Conservation (phyloP, 2,797 vertebrate genomes). For the Myiothlypis chrysogaster region DNA sequence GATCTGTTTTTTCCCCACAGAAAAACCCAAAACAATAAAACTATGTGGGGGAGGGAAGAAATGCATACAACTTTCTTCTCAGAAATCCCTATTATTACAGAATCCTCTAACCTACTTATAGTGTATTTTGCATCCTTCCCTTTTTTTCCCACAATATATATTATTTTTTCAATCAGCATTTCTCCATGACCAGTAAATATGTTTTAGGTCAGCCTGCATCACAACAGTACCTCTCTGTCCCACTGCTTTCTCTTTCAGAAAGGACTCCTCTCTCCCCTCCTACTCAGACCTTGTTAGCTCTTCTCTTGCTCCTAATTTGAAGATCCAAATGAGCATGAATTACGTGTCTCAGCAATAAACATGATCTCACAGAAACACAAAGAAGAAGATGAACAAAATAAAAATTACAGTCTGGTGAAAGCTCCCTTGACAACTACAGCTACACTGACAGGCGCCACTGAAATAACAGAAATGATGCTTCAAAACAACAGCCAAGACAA, state of each 20-base stretch:
- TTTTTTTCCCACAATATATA: background rate
- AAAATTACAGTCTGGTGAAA: slow-evolving; percentile 53
- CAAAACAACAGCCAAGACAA: slow-evolving; percentile 59
- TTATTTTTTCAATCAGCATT: background rate
- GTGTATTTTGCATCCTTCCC: background rate
- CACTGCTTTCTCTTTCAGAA: background rate
- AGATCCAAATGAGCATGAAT: slow-evolving; percentile 37
- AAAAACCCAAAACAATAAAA: background rate
- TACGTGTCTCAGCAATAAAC: slow-evolving; percentile 46
- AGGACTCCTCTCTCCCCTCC: background rate
- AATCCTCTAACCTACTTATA: background rate
- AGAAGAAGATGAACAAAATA: slow-evolving; percentile 44
- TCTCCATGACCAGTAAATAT: background rate
- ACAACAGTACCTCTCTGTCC: background rate
- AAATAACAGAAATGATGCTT: slow-evolving; percentile 59
- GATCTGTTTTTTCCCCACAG: background rate
- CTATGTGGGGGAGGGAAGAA: background rate
- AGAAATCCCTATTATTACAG: background rate
- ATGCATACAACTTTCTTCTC: background rate
- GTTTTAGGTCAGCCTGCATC: background rate
- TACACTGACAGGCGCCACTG: slow-evolving; percentile 51
- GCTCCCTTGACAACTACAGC: slow-evolving; percentile 55
- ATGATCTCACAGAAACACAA: slow-evolving; percentile 37
- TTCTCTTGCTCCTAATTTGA: slow-evolving; percentile 7
- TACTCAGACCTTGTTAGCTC: slow-evolving; percentile 2